These are phyloP conservation scores for Bombus breviceps DNA, from an alignment of 1,140 invertebrate genomes.

Conservation along the genomic window DNA sequence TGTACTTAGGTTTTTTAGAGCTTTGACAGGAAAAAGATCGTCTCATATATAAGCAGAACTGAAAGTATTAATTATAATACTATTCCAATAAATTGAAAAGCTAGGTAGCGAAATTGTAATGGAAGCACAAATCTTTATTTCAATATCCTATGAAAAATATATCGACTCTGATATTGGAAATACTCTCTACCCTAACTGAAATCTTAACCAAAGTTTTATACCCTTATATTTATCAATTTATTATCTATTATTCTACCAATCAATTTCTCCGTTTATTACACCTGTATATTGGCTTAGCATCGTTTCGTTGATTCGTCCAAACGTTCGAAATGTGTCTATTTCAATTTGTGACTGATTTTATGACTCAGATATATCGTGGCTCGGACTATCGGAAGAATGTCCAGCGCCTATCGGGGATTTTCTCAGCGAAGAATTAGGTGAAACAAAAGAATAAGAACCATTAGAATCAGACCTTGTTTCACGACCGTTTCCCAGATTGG, in stretches of 20 bases:
- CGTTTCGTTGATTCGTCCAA: background rate
- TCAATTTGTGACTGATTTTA: background rate
- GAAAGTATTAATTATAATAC: too few species aligned
- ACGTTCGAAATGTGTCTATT: background rate
- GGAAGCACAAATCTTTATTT: too few species aligned
- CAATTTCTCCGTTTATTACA: background rate
- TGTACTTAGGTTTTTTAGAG: background rate
- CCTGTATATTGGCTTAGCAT: background rate
- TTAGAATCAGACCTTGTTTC: background rate
- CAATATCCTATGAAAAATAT: background rate
- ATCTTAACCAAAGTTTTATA: background rate
- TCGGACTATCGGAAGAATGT: background rate
- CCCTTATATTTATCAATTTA: background rate
- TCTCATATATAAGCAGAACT: too few species aligned
- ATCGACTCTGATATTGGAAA: background rate
- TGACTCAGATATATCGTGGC: background rate
- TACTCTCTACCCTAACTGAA: background rate
- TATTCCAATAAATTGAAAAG: too few species aligned
- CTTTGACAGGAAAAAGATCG: too few species aligned
- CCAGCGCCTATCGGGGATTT: too few species aligned
- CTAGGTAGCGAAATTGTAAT: too few species aligned
- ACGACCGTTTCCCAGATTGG: background rate
- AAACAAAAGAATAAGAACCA: background rate
- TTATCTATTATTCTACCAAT: too few species aligned
- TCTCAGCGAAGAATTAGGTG: background rate